Base-by-base conservation (phyloP, 2,888 invertebrate species). In the Tetragonula carbonaria region DNA sequence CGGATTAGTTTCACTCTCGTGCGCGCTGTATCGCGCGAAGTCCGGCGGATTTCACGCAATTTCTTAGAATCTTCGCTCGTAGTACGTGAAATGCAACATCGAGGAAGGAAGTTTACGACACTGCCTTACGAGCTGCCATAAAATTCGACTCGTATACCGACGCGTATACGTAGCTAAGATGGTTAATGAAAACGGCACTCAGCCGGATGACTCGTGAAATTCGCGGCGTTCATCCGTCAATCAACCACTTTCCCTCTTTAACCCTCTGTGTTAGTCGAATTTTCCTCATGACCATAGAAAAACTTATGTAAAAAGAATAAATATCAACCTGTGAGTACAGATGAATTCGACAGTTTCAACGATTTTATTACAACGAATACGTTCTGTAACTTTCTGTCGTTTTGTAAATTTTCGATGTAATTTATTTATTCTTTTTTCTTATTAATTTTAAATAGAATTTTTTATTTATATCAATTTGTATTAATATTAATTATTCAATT, bases 111-210 rank as follows among this genome's bases (percentile, higher is more conserved):
- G 86, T 87, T 89, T 89, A 89, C 87, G 63, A 66, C 84, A 57
- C 45, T 72, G 63, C 57, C 84, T 89, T 85, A 86, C 86, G 85
- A 86, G 76, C 50, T 67, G 70, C 84, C 85, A 74, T 89, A 89
- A 89, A 89, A 89, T 89, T 89, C 83, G 85, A 78, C 72, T 59
- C 8, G 4, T 23, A 18, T 4, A 18, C 23, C 16, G 28, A 28
- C 28, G 72, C 63, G 77, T 72, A 74, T 57, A 23, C 65, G 45
- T 45, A 45, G 8, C 38, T 8, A 45, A 45, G 6, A 23, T 65
- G 67, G 73, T 83, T 86, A 87, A 86, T 89, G 87, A 87, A 89
- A 89, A 87, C 84, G 70, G 33, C 2, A 33, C 50, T 16, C n/a
- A 28, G 16, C 11, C 33, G 5, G 72, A 66, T 67, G 68, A 79